Base-by-base conservation (phyloP, 2,797 vertebrate species). In the Tinamus major region DNA sequence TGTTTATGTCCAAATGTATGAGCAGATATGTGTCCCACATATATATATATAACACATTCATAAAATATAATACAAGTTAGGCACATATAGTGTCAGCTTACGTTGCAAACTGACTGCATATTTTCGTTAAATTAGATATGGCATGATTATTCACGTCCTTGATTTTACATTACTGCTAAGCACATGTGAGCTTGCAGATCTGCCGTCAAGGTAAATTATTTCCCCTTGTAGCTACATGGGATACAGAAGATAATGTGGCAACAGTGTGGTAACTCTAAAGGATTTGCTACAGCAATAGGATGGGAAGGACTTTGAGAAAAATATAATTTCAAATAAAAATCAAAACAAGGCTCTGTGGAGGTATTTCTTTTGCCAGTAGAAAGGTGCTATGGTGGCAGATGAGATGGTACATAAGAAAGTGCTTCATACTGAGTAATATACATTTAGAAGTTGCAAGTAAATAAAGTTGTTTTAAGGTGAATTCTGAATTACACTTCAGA, bases 91-190 rank as follows among this genome's bases (percentile, higher is more conserved):
- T 46, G 53, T 37, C 41, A 77, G 55, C 82, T 90, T 79, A 63
- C 48, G 27, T 31, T 84, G 65, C 39, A 79, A 87, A 72, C 24
- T 17, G 21, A 21, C 21, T 67, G 61, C 31, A 65, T 67, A 24
- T 63, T 87, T n/a, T 18, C 78, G 12, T 56, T 23, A 77, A 61
- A 9, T 86, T 92, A 84, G 93, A 56, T 76, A 84, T 44, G 24
- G 59, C 75, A 84, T 70, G n/a, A 74, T 86, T 84, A 76, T 76
- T 31, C 16, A 1, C 71, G 55, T 78, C 58, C 81, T 80, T 86
- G 79, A 84, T 90, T 94, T 94, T 86, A 67, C 44, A 59, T 88
- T 86, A 95, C 92, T 79, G 80, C 35, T 87, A 53, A 89, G 69
- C 74, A 86, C 59, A 85, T 84, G 87, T 79, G 74, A 82, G 89